A percentile compares a stretch with the other conserved stretches of the same genome.
Evolutionary conservation across 2,888 invertebrate genomes (phyloP).

Genomic region (Conops quadrifasciatus): DNA sequence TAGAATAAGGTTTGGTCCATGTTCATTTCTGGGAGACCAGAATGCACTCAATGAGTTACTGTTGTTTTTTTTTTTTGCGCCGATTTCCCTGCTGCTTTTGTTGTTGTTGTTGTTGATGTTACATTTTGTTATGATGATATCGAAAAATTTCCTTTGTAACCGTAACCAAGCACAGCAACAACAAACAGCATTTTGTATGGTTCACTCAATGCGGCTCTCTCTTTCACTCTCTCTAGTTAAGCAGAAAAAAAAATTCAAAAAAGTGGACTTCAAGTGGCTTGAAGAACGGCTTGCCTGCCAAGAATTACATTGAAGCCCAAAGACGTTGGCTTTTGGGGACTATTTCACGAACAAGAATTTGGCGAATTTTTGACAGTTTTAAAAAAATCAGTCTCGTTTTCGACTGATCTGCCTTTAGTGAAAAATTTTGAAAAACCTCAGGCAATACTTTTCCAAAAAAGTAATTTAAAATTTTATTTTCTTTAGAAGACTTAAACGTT

Average conservation of each 20-base stretch:
- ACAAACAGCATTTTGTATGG: conserved; percentile 23
- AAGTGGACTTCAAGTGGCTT: neutral
- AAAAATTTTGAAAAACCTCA: too few relatives aligned
- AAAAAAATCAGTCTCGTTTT: neutral
- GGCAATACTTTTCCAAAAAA: too few relatives aligned
- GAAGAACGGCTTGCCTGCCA: neutral
- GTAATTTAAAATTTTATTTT: too few relatives aligned
- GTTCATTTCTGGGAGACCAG: conserved; percentile 17
- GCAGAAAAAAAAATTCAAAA: conserved; percentile 3
- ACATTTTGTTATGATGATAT: neutral
- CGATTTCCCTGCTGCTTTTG: neutral
- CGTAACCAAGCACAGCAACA: conserved; percentile 17
- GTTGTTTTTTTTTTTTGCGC: conserved; percentile 7
- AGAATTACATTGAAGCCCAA: neutral
- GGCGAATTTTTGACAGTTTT: too few relatives aligned
- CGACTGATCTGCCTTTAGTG: too few relatives aligned
- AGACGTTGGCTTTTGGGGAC: neutral
- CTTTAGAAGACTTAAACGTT: neutral
- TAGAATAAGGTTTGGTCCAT: conserved; percentile 45
- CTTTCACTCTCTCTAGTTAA: too few relatives aligned
- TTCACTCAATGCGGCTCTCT: neutral
- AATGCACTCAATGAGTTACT: neutral
- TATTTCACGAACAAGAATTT: conserved; percentile 9
- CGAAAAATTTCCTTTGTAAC: conserved; percentile 11
- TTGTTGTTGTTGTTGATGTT: conserved; percentile 7